Evolutionary conservation across 2,113 vertebrate species (phyloP).

Genomic region (Nyctibius bracteatus): DNA sequence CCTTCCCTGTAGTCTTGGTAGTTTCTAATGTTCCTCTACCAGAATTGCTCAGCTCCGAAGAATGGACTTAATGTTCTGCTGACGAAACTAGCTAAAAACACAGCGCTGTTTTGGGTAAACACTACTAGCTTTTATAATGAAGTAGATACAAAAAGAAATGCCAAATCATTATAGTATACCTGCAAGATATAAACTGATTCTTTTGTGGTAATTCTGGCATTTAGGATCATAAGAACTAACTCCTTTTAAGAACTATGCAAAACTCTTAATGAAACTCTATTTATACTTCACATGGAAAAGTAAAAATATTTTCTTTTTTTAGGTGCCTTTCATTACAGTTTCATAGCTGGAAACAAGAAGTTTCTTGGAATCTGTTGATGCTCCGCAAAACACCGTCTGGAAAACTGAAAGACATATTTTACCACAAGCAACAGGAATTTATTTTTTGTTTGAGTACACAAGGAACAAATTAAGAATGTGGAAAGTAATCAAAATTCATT

Average conservation of each 20-base stretch:
- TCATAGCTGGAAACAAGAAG: neutral
- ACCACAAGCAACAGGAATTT: neutral
- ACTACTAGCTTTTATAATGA: neutral
- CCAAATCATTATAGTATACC: neutral
- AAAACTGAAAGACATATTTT: neutral
- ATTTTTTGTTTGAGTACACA: neutral
- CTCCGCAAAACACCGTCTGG: neutral
- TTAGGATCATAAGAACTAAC: neutral
- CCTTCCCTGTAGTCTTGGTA: neutral
- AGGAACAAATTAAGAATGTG: neutral
- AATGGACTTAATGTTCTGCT: neutral
- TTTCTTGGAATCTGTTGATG: neutral
- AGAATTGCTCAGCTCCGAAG: neutral
- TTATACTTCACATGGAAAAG: neutral
- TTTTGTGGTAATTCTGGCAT: neutral
- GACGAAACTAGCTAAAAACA: neutral
- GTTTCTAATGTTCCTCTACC: neutral
- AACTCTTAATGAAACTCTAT: neutral
- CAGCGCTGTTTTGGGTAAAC: neutral
- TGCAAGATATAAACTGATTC: neutral
- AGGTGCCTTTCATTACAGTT: neutral
- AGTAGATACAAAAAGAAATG: neutral
- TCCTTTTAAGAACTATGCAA: neutral
- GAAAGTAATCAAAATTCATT: neutral
- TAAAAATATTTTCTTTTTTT: neutral